Evolutionary conservation across 2,888 invertebrate genomes (phyloP), one percentile per base, ranked within the genome.

Genomic region (Lathronympha strigana): DNA sequence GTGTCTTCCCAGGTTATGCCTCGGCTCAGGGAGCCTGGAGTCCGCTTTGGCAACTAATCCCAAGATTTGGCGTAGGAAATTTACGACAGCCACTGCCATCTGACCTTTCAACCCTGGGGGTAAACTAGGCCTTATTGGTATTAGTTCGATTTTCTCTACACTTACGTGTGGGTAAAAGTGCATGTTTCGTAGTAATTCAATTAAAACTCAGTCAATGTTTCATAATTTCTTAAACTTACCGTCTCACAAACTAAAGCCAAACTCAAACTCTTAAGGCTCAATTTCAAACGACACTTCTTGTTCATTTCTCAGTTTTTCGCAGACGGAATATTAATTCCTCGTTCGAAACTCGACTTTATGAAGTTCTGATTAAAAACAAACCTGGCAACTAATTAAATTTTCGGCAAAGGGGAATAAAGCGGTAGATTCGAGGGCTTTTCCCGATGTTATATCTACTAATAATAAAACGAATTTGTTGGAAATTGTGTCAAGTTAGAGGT

Each of bases 321-420:
- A 43, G 43, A 31, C 13, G 11, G 57, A 63, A 50, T 50, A 63
- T 50, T 63, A 57, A 57, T 63, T 63, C 40, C 8, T 51, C 57
- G 36, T 49, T 63, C 57, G 33, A 63, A 57, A 51, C 57, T 57
- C 63, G 57, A 63, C 63, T 57, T 58, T 63, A 63, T 51, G 50
- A 63, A 58, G 57, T 63, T 63, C 57, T 63, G 50, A 63, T 63
- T 63, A 63, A 63, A 63, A 63, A 58, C 63, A 63, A 63, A 63
- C 63, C 57, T 57, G 33, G 62, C 47, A 25, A 57, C 63, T 63
- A 58, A 57, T 58, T 63, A 58, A 63, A 57, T 51, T 63, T 63
- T 33, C 11, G 21, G 28, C 21, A 31, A 50, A 43, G 57, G 63
- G 57, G 63, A 50, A 63, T 17, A 50, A 49, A 50, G 25, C 19